Evolutionary conservation across 2,797 vertebrate species (phyloP), one percentile per base, ranked within the genome.

Genomic region (Gymnocypris eckloni): DNA sequence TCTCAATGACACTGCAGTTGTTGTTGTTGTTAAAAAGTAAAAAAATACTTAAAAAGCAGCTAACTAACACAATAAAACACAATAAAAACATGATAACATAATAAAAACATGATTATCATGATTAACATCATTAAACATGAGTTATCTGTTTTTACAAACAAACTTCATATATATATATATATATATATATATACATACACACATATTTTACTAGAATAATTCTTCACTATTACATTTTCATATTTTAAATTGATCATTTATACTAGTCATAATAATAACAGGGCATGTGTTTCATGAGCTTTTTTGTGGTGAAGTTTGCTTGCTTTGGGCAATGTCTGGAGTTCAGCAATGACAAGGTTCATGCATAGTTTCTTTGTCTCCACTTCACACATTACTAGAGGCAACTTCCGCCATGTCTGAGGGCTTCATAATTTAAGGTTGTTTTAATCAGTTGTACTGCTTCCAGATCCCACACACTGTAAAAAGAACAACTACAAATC

Each of bases 381-480:
- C 25, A 48, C 70, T 86, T 82, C 81, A 86, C 76, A 64, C 69
- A 79, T 75, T 85, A 78, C 82, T 79, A 66, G 72, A 84, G 82
- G 76, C 76, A 83, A 84, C 80, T 72, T 86, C 71, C 78, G 67
- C 67, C 64, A 41, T 86, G 43, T 87, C 25, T 9, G 50, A 76
- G 76, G 56, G 80, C 71, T 88, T 90, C 67, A 54, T 87, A 86
- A 85, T 88, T 86, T 88, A 83, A 73, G 82, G 67, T 54, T 88
- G 52, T 71, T 77, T 88, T 80, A 84, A 80, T 87, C 56, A 79
- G 86, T 88, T 86, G 66, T 83, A 88, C 87, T 56, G n/a, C 87
- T 87, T 88, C 86, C 88, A 87, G 83, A 88, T 85, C 86, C 87
- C 83, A 85, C 78, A 87, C 84, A 78, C 83, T 66, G 50, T 76